phyloP scores from a whole-genome alignment of 2,113 vertebrate genomes.

The Petrocephalus microphthalmus region DNA sequence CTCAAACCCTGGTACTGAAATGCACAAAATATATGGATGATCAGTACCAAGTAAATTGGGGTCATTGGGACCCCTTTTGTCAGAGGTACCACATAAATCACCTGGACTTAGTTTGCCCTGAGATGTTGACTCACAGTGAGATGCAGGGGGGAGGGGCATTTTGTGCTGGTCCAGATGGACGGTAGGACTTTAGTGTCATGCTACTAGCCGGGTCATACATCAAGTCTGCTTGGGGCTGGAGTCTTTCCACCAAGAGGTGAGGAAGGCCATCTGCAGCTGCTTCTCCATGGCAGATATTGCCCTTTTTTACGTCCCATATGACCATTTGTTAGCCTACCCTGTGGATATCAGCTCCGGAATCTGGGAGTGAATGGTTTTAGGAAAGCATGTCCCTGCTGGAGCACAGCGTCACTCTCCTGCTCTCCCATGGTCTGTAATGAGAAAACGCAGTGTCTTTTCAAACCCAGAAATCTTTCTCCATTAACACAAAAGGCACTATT shows the following conservation, averaged over 20 bases:
- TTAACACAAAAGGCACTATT: neutral
- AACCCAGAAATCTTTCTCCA: neutral
- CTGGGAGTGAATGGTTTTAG: neutral
- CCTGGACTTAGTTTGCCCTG: slow-evolving; percentile 4
- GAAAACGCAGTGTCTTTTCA: neutral
- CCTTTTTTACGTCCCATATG: neutral
- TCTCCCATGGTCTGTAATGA: neutral
- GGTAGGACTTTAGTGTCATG: slow-evolving; percentile 1
- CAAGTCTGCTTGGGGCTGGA: slow-evolving; percentile 11
- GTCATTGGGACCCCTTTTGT: neutral
- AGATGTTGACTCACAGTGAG: slow-evolving; percentile 1
- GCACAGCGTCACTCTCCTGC: neutral
- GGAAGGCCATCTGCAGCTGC: slow-evolving; percentile 9
- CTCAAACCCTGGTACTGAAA: neutral
- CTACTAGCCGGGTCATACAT: neutral
- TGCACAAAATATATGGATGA: neutral
- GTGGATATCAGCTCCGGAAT: slow-evolving; percentile 4
- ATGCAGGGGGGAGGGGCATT: too few relatives aligned
- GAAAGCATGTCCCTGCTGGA: neutral
- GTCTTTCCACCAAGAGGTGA: slow-evolving; percentile 7
- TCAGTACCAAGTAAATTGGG: neutral
- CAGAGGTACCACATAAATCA: neutral
- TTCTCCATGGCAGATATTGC: neutral
- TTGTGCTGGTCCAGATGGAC: slow-evolving; percentile 9
- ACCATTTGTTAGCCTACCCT: slow-evolving; percentile 1